These are phyloP conservation scores for Bubo scandiacus DNA, from an alignment of 2,113 vertebrate genomes.

Conservation along the genomic window DNA sequence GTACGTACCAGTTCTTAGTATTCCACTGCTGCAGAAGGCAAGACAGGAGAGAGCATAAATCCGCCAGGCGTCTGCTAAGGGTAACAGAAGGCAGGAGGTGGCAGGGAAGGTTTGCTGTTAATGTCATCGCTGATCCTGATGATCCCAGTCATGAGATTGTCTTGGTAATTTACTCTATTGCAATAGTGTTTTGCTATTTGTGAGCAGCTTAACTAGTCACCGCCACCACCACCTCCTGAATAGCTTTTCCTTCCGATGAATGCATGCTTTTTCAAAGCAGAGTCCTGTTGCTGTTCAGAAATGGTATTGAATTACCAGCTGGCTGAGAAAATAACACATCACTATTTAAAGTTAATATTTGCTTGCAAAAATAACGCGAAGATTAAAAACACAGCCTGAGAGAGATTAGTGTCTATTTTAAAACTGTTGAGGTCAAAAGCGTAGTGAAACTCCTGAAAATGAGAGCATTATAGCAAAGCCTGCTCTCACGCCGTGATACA, in stretches of 20 bases:
- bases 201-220: background rate
- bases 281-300: background rate
- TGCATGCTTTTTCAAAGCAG: background rate
- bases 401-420: background rate
- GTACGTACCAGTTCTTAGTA: background rate
- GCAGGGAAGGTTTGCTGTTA: background rate
- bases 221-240: background rate
- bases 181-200: background rate
- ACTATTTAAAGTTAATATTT: constrained; percentile 19
- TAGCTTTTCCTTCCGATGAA: background rate
- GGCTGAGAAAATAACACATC: constrained; percentile 21
- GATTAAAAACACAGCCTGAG: background rate
- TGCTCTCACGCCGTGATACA: background rate
- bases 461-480: background rate
- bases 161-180: background rate
- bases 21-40: background rate
- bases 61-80: background rate
- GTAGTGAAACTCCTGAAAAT: background rate
- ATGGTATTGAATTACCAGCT: background rate
- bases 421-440: background rate
- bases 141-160: background rate
- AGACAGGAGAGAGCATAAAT: background rate
- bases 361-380: background rate
- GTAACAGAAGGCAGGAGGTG: background rate
- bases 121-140: background rate